Evolutionary conservation across 2,888 invertebrate species (phyloP), one percentile per base, ranked within the genome.

Genomic region (Bombylius discolor): DNA sequence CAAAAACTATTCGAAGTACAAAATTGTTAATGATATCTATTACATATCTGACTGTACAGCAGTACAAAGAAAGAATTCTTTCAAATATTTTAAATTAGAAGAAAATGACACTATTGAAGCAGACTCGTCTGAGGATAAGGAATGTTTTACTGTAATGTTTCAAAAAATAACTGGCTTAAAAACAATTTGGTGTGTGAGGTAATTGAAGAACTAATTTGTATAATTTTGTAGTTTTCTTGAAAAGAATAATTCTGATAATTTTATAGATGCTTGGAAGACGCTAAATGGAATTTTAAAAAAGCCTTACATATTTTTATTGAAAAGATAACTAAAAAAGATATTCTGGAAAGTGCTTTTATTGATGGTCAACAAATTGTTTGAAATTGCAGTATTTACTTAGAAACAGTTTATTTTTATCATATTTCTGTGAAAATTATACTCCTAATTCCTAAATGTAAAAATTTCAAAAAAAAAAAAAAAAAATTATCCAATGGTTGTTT

Each of bases 161-260:
- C 59, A 60, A 42, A 34, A 56, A 47, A 53, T 60, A 50, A 58
- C 60, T 9, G 56, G 57, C 32, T 34, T 61, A 13, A 57, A 56
- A 33, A 34, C 42, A 14, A 51, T 56, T 23, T 61, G 61, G 61
- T 57, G 58, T 34, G 53, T 54, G 36, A 55, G 56, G 61, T 61
- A 55, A 14, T 34, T 33, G 8, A 14, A 42, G 9, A 12, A 5
- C 4, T 14, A 23, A 48, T 23, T 8, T 23, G n/a, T n/a, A 13
- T 47, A 34, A 51, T 9, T 36, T 5, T 34, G 9, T 13, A 9
- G 7, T 11, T 14, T 14, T 14, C 13, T 14, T 23, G 23, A 23
- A 23, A 3, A 5, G 1, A 31, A 8, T 45, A 7, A 14, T 45
- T 47, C 5, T 36, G 4, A 13, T 42, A 31, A 8, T 31, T 8